phyloP scores from a whole-genome alignment of 1,140 invertebrate species.

The Pantala flavescens region DNA sequence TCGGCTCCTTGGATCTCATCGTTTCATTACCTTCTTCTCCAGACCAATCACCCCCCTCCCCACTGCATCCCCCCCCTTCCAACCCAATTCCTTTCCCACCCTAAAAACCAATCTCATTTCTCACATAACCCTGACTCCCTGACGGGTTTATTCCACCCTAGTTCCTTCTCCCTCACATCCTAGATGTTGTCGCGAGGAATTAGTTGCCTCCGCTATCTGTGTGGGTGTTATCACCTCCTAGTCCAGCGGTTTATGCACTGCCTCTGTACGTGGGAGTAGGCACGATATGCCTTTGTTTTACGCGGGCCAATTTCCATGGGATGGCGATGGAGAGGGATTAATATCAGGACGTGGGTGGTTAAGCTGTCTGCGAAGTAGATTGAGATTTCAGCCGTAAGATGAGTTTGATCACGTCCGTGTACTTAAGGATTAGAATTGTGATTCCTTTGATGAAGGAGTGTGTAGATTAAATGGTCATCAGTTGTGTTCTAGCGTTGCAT shows the following conservation, averaged over 20 bases:
- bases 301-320: no score
- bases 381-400: no score
- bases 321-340: no score
- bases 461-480: no score
- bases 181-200: not conserved
- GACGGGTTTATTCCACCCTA: not conserved
- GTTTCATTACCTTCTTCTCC: not conserved
- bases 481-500: no score
- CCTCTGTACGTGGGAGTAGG: no score
- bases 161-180: not conserved
- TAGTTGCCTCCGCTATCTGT: not conserved
- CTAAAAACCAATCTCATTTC: constrained; percentile 1
- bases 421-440: no score
- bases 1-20: not conserved
- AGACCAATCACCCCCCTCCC: not conserved
- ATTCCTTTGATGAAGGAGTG: no score
- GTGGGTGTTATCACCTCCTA: not conserved
- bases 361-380: no score
- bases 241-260: not conserved
- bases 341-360: no score
- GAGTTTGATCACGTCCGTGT: no score
- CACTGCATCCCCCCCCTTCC: not conserved
- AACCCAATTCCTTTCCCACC: not conserved
- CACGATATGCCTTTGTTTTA: no score
- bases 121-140: not conserved